A percentile compares a stretch with the other conserved stretches of the same genome.
Evolutionary conservation across 2,888 invertebrate genomes (phyloP).

Genomic region (Polydrusus pterygomalis): DNA sequence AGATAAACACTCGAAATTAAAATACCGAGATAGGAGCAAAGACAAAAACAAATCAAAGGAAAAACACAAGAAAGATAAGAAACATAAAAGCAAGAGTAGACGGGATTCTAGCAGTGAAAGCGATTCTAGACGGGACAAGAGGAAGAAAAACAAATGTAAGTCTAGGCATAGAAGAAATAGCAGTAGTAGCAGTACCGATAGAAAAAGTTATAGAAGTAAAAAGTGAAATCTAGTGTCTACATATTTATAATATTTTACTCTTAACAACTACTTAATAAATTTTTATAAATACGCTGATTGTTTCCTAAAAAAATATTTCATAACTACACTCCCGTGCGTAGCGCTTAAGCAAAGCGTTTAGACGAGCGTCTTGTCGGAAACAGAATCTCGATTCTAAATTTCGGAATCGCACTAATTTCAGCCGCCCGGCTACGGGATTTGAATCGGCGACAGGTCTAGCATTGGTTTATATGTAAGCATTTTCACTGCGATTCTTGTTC

Average conservation of each 20-base stretch:
- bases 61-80: constrained; percentile 52
- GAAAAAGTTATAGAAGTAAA: constrained; percentile 49
- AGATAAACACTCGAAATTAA: constrained; percentile 38
- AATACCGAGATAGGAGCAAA: constrained; percentile 49
- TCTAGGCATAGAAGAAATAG: constrained; percentile 53
- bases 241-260: not conserved
- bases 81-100: constrained; percentile 41
- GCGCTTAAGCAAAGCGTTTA: too few species aligned
- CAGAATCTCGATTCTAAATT: too few species aligned
- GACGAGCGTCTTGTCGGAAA: too few species aligned
- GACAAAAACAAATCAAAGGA: constrained; percentile 47
- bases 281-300: not conserved
- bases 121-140: constrained; percentile 41
- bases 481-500: too few species aligned
- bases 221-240: constrained; percentile 7
- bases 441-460: too few species aligned
- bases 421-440: too few species aligned
- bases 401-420: too few species aligned
- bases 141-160: constrained; percentile 55
- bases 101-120: constrained; percentile 45
- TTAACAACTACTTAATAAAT: not conserved
- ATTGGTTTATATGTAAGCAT: too few species aligned
- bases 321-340: too few species aligned
- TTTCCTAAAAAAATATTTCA: too few species aligned
- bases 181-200: constrained; percentile 49